Percentiles rank a stretch among this genome's conserved stretches.
Conservation (phyloP, 2,797 vertebrate species). For the Sebastes wilsoni region DNA sequence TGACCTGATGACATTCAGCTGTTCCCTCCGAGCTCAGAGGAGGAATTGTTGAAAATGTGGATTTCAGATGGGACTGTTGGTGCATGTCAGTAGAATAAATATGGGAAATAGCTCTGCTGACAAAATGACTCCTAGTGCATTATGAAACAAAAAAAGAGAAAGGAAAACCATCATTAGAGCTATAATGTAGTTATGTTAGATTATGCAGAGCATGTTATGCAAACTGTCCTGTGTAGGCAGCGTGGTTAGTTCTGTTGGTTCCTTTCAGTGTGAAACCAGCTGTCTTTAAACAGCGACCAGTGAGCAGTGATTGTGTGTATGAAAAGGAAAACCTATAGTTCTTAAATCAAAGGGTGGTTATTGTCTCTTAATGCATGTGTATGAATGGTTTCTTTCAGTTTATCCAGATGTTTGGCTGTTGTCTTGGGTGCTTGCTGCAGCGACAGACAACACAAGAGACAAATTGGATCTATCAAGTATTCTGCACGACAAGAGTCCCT, state of each 20-base stretch:
- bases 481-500: background rate
- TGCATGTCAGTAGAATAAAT: background rate
- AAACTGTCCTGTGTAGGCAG: constrained; percentile 18
- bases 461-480: constrained; percentile 9
- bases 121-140: background rate
- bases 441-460: background rate
- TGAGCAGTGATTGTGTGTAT: background rate
- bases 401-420: background rate
- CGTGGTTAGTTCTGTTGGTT: constrained; percentile 2
- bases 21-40: background rate
- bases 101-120: background rate
- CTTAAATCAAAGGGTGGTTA: background rate
- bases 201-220: constrained; percentile 22
- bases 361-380: background rate
- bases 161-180: background rate
- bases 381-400: background rate
- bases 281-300: background rate
- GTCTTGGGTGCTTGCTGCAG: background rate
- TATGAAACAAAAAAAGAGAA: background rate
- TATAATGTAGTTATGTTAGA: constrained; percentile 9
- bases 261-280: constrained; percentile 15
- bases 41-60: background rate
- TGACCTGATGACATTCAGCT: constrained; percentile 40
- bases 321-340: background rate
- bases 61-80: constrained; percentile 2